phyloP scores from a whole-genome alignment of 2,797 vertebrate genomes.

The Rhynchotus rufescens region DNA sequence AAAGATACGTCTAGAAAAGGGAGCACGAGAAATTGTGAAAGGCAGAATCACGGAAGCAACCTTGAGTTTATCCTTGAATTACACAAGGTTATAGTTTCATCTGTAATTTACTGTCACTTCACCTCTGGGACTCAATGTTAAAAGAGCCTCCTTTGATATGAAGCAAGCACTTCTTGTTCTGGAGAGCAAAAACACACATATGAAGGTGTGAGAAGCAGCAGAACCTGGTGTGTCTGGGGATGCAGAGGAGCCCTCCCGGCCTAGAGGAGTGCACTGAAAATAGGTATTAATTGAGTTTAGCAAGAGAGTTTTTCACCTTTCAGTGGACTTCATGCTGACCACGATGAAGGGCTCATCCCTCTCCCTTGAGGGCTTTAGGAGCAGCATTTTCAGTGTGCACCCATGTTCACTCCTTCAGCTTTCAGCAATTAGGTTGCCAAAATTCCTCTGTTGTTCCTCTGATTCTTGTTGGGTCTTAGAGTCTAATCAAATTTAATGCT shows the following conservation, averaged over 20 bases:
- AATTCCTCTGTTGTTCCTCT: not conserved
- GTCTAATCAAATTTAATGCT: too few species aligned
- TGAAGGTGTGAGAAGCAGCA: not conserved
- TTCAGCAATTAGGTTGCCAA: not conserved
- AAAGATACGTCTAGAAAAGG: not conserved
- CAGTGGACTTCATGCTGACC: not conserved
- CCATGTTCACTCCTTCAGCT: not conserved
- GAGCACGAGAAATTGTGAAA: not conserved
- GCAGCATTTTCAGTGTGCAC: not conserved
- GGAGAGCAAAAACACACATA: not conserved
- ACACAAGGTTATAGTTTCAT: not conserved
- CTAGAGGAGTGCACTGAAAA: not conserved
- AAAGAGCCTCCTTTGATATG: not conserved
- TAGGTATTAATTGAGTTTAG: not conserved
- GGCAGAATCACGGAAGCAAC: not conserved
- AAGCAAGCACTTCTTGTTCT: not conserved
- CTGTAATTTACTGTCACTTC: not conserved
- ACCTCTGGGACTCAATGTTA: not conserved
- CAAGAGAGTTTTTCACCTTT: not conserved
- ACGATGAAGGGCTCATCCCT: not conserved
- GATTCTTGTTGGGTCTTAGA: not conserved
- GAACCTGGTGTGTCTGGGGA: not conserved
- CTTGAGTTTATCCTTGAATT: not conserved
- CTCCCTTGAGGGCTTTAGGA: not conserved
- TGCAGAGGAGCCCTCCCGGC: accelerated